phyloP scores from a whole-genome alignment of 2,797 vertebrate genomes.

The Antennarius maculatus region DNA sequence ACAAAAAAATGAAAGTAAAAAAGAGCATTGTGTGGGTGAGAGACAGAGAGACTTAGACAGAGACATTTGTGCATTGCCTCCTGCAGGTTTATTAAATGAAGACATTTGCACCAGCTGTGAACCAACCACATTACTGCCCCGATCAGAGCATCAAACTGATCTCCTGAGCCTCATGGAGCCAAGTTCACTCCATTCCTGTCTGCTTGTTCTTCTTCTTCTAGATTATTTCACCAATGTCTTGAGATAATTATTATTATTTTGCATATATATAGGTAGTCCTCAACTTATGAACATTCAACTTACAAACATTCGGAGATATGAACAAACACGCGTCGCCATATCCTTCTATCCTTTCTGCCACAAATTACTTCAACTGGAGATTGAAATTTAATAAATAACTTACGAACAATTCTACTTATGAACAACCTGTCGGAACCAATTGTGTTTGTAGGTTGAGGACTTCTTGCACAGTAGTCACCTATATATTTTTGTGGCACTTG shows the following conservation, averaged over 20 bases:
- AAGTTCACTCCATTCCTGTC: conserved; percentile 13
- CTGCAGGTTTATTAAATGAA: conserved; percentile 33
- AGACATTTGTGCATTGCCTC: conserved; percentile 12
- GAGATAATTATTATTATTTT: too few relatives aligned
- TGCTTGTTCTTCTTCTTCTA: conserved; percentile 15
- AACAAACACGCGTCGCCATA: too few relatives aligned
- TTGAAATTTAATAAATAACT: too few relatives aligned
- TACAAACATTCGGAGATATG: too few relatives aligned
- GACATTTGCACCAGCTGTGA: conserved; percentile 28
- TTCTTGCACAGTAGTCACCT: conserved; percentile 4
- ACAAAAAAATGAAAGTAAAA: not conserved
- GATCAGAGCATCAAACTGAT: conserved; percentile 45
- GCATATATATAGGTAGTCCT: too few relatives aligned
- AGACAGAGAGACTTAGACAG: not conserved
- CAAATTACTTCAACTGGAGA: too few relatives aligned
- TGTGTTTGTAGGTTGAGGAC: too few relatives aligned
- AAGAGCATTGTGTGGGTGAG: not conserved
- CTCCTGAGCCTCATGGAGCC: conserved; percentile 23
- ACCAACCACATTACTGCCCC: conserved; percentile 40
- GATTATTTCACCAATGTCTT: conserved; percentile 11
- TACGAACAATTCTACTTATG: too few relatives aligned
- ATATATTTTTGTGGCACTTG: not conserved
- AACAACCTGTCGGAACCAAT: too few relatives aligned
- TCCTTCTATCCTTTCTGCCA: too few relatives aligned
- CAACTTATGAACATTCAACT: too few relatives aligned